phyloP scores from a whole-genome alignment of 2,888 invertebrate genomes.

The Coleophora deauratella region DNA sequence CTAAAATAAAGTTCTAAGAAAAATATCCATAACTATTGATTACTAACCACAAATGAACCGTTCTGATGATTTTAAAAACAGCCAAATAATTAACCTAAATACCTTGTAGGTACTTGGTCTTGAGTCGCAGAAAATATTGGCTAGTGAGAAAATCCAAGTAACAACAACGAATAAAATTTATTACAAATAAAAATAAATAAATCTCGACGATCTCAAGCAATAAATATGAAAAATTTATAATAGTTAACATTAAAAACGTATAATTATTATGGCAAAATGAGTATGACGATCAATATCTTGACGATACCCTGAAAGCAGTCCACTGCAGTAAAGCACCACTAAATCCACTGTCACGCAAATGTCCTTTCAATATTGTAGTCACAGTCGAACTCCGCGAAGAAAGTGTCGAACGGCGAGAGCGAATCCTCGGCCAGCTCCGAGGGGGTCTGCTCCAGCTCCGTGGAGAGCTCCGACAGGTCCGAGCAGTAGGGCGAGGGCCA shows the following conservation, averaged over 20 bases:
- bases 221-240: no score
- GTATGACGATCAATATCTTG: constrained; percentile 10
- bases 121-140: no score
- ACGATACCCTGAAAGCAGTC: no score
- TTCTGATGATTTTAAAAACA: no score
- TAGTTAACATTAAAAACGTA: constrained; percentile 21
- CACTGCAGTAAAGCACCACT: no score
- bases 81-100: no score
- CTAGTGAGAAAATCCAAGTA: no score
- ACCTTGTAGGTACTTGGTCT: no score
- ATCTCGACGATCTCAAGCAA: constrained; percentile 41
- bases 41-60: no score
- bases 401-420: constrained; percentile 73
- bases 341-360: constrained; percentile 47
- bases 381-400: constrained; percentile 68
- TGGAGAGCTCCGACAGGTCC: constrained; percentile 69
- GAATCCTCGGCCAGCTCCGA: constrained; percentile 70
- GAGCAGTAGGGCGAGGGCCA: constrained; percentile 67
- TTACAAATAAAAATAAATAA: constrained; percentile 54
- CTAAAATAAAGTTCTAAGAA: no score
- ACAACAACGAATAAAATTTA: constrained; percentile 64
- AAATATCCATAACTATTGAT: no score
- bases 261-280: constrained; percentile 61
- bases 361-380: constrained; percentile 60
- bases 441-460: constrained; percentile 61